Percentiles rank a stretch among this genome's conserved stretches.
Conservation (phyloP, 1,140 invertebrate species). For the Zaprionus capensis region DNA sequence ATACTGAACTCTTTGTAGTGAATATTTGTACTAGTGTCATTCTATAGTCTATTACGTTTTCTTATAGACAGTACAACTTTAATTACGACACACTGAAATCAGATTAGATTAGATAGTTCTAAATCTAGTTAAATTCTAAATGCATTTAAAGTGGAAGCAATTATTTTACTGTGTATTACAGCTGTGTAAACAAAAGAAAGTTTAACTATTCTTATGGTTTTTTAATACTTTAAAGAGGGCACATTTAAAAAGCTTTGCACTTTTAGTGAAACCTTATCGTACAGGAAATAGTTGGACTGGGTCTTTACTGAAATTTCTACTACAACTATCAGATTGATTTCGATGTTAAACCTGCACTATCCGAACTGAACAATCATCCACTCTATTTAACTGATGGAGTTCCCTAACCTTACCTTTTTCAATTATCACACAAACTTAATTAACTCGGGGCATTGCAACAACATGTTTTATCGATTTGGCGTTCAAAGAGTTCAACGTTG, state of each 20-base stretch:
- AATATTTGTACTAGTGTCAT: neutral
- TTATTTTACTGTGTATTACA: neutral
- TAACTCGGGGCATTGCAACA: neutral
- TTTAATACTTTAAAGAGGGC: neutral
- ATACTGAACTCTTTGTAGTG: neutral
- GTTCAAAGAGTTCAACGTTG: conserved; percentile 20
- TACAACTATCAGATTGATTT: neutral
- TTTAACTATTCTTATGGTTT: neutral
- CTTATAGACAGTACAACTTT: neutral
- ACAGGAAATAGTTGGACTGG: neutral
- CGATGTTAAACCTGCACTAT: neutral
- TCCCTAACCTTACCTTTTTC: neutral
- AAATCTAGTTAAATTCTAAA: neutral
- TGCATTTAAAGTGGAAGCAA: conserved; percentile 5
- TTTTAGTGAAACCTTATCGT: neutral
- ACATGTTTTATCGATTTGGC: conserved; percentile 26
- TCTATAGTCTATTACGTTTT: neutral
- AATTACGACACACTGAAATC: neutral
- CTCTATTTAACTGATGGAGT: neutral
- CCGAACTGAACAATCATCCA: neutral
- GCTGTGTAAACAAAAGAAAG: neutral
- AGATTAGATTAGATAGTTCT: conserved; percentile 5
- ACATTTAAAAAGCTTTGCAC: neutral
- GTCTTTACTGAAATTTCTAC: neutral
- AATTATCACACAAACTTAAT: conserved; percentile 3